A percentile compares a stretch with the other conserved stretches of the same genome.
Evolutionary conservation across 2,113 vertebrate species (phyloP).

Genomic region (Heliornis fulica): DNA sequence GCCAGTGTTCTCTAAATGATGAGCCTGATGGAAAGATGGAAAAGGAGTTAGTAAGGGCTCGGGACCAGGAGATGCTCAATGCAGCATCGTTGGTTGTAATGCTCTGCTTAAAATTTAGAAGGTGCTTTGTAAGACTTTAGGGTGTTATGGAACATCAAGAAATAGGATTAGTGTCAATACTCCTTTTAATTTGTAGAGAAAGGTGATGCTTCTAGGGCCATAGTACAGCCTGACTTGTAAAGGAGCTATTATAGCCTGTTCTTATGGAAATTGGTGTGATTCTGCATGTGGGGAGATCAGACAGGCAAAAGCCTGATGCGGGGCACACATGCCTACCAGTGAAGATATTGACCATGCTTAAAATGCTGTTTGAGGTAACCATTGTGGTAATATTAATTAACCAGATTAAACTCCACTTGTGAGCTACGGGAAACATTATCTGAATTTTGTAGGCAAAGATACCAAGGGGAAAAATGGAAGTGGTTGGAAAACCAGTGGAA

Average conservation of each 20-base stretch:
- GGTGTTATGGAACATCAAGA: background rate
- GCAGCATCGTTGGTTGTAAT: background rate
- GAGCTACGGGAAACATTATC: background rate
- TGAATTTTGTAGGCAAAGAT: background rate
- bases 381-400: background rate
- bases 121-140: background rate
- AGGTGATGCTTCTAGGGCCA: background rate
- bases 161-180: background rate
- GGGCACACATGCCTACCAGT: background rate
- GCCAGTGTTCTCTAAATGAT: background rate
- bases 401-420: background rate
- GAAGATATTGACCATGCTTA: background rate
- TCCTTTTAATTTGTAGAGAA: background rate
- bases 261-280: background rate
- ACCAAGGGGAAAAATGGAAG: background rate
- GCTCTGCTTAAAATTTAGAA: background rate
- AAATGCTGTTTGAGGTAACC: background rate
- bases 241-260: background rate
- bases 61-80: background rate
- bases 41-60: background rate
- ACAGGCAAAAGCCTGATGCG: background rate
- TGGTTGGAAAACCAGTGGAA: background rate
- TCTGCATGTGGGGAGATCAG: background rate
- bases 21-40: background rate
- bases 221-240: background rate